A percentile compares a stretch with the other conserved stretches of the same genome.
These are phyloP conservation scores for Heliconius ismenius DNA, from an alignment of 2,888 invertebrate species.

Conservation along the genomic window DNA sequence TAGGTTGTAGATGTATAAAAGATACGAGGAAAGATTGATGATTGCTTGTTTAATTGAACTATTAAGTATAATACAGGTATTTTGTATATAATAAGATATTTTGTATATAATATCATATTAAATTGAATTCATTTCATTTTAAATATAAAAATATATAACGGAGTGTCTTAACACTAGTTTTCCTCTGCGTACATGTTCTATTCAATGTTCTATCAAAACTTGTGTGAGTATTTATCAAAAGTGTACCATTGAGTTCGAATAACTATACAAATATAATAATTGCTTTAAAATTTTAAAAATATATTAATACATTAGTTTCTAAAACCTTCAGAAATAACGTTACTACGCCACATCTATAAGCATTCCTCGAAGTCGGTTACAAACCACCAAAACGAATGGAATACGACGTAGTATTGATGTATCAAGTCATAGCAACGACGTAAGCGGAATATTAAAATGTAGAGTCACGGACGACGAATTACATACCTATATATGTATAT, in stretches of 20 bases:
- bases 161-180: too few relatives aligned
- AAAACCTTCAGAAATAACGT: not conserved
- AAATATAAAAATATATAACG: too few relatives aligned
- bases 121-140: too few relatives aligned
- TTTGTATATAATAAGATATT: not conserved
- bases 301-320: not conserved
- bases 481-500: slow-evolving; percentile 32
- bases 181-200: not conserved
- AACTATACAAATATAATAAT: not conserved
- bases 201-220: not conserved
- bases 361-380: slow-evolving; percentile 24
- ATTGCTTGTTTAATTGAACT: not conserved
- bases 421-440: slow-evolving; percentile 70
- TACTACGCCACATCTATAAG: not conserved
- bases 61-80: not conserved
- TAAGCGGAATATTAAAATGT: slow-evolving; percentile 68
- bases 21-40: not conserved
- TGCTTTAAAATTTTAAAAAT: not conserved
- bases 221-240: not conserved
- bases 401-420: slow-evolving; percentile 61
- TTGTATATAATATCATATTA: not conserved
- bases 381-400: slow-evolving; percentile 25
- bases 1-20: too few relatives aligned
- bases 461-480: slow-evolving; percentile 65
- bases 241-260: not conserved